A percentile compares a stretch with the other conserved stretches of the same genome.
Evolutionary conservation across 2,113 vertebrate species (phyloP).

Genomic region (Saiga tatarica): DNA sequence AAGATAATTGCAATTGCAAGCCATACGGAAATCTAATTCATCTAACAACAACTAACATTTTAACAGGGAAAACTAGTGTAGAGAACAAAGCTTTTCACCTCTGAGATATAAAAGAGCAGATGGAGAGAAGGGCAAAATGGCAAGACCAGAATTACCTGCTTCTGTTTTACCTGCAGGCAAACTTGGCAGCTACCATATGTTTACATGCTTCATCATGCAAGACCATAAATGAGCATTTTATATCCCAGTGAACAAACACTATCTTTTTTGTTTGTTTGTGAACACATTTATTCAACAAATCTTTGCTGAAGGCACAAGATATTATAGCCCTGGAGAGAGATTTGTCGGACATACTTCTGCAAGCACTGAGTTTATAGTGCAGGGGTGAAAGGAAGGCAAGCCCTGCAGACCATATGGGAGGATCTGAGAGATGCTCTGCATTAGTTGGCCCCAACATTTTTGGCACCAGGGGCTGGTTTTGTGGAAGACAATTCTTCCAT

Average conservation of each 20-base stretch:
- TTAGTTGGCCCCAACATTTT: neutral
- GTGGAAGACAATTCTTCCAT: neutral
- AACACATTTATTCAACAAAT: neutral
- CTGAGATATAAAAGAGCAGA: neutral
- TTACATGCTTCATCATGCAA: neutral
- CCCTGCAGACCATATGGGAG: fast-evolving
- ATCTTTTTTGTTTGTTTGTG: neutral
- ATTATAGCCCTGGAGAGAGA: neutral
- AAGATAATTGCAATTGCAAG: neutral
- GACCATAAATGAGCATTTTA: neutral
- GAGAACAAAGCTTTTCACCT: neutral
- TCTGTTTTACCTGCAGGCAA: constrained; percentile 23
- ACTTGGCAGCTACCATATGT: neutral
- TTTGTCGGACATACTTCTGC: neutral
- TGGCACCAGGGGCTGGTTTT: neutral
- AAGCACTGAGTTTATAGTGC: neutral
- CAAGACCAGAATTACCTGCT: neutral
- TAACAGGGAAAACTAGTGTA: neutral
- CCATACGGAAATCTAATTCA: neutral
- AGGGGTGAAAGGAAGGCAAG: neutral
- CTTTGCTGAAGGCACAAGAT: constrained; percentile 3
- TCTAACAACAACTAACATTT: neutral
- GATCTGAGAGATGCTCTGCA: neutral
- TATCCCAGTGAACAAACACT: neutral
- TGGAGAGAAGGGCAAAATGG: neutral